Evolutionary conservation across 1,140 invertebrate genomes (phyloP).

Genomic region (Drosophila lowei): DNA sequence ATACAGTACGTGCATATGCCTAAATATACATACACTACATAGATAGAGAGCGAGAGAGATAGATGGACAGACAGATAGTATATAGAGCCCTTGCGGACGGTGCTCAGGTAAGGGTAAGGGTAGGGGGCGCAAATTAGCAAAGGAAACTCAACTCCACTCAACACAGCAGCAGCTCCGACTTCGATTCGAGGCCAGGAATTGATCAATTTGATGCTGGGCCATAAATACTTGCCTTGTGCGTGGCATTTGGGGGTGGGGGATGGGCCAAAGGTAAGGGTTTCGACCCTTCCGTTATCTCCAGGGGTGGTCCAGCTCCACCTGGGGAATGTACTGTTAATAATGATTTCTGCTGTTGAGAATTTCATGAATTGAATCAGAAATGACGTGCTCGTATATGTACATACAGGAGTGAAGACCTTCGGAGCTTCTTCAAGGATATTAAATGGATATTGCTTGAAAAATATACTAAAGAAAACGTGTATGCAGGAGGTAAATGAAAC

Average conservation of each 20-base stretch:
- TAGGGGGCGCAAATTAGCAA: slow-evolving; percentile 40
- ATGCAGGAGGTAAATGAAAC: too few species aligned
- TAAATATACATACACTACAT: background rate
- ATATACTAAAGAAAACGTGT: too few species aligned
- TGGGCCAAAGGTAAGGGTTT: slow-evolving; percentile 7
- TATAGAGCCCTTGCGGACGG: too few species aligned
- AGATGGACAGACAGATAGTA: background rate
- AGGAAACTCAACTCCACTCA: slow-evolving; percentile 25
- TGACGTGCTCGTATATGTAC: slow-evolving; percentile 3
- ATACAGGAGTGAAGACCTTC: background rate
- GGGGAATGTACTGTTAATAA: slow-evolving; percentile 27
- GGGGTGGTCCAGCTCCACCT: background rate
- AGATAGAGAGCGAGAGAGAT: background rate
- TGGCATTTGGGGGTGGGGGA: background rate
- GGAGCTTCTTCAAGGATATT: too few species aligned
- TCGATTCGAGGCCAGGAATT: slow-evolving; percentile 6
- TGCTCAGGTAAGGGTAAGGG: slow-evolving; percentile 6
- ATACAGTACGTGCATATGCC: background rate
- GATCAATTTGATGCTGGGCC: slow-evolving; percentile 39
- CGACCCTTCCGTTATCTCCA: slow-evolving; percentile 32
- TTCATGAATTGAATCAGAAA: slow-evolving; percentile 36
- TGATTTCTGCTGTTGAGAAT: slow-evolving; percentile 21
- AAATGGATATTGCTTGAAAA: too few species aligned
- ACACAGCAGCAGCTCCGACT: background rate
- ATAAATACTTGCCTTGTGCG: slow-evolving; percentile 17